Evolutionary conservation across 2,797 vertebrate species (phyloP).

Genomic region (Champsocephalus esox): DNA sequence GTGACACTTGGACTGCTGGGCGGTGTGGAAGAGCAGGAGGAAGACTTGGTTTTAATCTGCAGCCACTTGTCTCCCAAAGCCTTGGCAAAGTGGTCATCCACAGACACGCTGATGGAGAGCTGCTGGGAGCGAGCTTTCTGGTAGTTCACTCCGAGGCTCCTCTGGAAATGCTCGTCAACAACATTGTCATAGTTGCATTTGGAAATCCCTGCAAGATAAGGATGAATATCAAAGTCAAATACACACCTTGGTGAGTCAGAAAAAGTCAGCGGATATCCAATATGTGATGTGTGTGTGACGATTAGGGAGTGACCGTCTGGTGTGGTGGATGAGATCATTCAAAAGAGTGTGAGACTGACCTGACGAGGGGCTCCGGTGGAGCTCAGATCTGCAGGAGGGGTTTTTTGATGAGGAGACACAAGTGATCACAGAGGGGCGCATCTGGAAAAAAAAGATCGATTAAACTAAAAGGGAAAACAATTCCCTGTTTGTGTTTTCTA

Average conservation of each 20-base stretch:
- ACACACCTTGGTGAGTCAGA: slow-evolving; percentile 66
- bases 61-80: slow-evolving; percentile 88
- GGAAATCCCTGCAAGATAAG: slow-evolving; percentile 67
- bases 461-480: neutral
- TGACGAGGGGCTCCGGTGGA: slow-evolving; percentile 69
- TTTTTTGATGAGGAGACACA: slow-evolving; percentile 80
- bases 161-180: slow-evolving; percentile 87
- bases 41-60: slow-evolving; percentile 82
- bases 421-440: slow-evolving; percentile 88
- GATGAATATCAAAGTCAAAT: slow-evolving; percentile 40
- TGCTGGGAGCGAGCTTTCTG: slow-evolving; percentile 73
- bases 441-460: slow-evolving; percentile 58
- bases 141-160: slow-evolving; percentile 84
- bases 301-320: slow-evolving; percentile 51
- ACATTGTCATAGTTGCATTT: slow-evolving; percentile 80
- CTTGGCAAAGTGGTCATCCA: slow-evolving; percentile 89
- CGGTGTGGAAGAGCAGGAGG: slow-evolving; percentile 83
- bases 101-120: slow-evolving; percentile 85
- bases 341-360: slow-evolving; percentile 64
- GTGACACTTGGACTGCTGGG: slow-evolving; percentile 84
- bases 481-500: neutral
- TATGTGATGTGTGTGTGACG: slow-evolving; percentile 19
- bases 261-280: slow-evolving; percentile 4
- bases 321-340: slow-evolving; percentile 16
- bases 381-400: slow-evolving; percentile 64